phyloP scores from a whole-genome alignment of 1,140 invertebrate species.

The Colletes latitarsis region DNA sequence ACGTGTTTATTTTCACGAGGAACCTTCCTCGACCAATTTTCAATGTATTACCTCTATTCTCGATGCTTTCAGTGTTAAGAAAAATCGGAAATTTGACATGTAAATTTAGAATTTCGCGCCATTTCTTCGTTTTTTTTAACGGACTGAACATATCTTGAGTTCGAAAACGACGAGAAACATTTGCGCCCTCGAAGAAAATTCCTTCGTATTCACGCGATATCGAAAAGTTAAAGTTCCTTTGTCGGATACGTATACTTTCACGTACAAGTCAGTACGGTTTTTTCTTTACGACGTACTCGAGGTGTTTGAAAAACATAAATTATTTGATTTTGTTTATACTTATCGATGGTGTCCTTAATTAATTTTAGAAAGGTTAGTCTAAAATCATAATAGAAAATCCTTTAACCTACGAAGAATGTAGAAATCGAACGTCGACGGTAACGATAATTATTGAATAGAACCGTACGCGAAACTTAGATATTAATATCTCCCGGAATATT shows the following conservation, averaged over 20 bases:
- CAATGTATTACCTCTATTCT: slow-evolving; percentile 15
- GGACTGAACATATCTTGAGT: slow-evolving; percentile 34
- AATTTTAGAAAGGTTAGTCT: slow-evolving; percentile 29
- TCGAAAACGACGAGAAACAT: slow-evolving; percentile 19
- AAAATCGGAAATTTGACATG: slow-evolving; percentile 53
- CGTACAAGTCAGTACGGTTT: slow-evolving; percentile 60
- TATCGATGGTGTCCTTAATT: slow-evolving; percentile 20
- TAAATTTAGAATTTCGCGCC: slow-evolving; percentile 51
- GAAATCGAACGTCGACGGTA: slow-evolving; percentile 32
- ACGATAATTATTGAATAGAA: slow-evolving; percentile 30
- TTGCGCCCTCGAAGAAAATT: slow-evolving; percentile 58
- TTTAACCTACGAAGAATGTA: slow-evolving; percentile 41
- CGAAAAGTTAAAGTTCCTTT: slow-evolving; percentile 61
- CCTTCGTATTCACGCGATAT: slow-evolving; percentile 50
- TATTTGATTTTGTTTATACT: slow-evolving; percentile 30
- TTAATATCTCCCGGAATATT: slow-evolving; percentile 4
- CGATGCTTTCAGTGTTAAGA: neutral
- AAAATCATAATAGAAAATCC: slow-evolving; percentile 40
- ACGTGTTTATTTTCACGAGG: slow-evolving; percentile 50
- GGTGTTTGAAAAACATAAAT: slow-evolving; percentile 45
- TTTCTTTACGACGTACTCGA: slow-evolving; percentile 48
- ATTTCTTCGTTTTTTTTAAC: neutral
- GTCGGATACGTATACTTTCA: slow-evolving; percentile 65
- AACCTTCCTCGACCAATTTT: slow-evolving; percentile 60
- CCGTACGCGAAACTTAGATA: neutral